phyloP scores from a whole-genome alignment of 2,113 vertebrate species.

The Cyprichromis sp. region DNA sequence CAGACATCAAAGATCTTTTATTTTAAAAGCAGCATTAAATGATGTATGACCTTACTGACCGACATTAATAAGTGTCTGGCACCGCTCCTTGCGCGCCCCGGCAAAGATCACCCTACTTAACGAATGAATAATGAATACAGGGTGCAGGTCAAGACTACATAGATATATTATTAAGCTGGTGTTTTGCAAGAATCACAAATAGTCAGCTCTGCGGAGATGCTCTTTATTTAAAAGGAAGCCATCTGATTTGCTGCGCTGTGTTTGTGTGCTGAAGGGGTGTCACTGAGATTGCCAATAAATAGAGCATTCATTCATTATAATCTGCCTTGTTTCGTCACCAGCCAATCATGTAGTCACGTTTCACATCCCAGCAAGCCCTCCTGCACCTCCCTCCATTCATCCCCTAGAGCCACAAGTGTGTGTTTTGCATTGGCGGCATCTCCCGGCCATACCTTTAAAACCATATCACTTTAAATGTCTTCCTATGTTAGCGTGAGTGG shows the following conservation, averaged over 20 bases:
- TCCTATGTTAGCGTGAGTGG: background rate
- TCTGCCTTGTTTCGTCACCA: slow-evolving; percentile 19
- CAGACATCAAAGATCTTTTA: slow-evolving; percentile 14
- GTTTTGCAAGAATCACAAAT: background rate
- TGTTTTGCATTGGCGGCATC: background rate
- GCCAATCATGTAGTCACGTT: slow-evolving; percentile 40
- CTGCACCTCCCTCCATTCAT: slow-evolving; percentile 35
- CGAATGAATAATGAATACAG: slow-evolving; percentile 29
- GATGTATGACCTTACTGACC: slow-evolving; percentile 27
- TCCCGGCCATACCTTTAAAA: background rate
- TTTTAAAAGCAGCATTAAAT: slow-evolving; percentile 44
- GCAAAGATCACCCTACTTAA: background rate
- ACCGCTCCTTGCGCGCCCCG: background rate
- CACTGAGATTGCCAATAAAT: slow-evolving; percentile 5
- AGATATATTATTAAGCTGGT: background rate
- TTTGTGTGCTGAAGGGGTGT: background rate
- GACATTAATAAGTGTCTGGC: slow-evolving; percentile 16
- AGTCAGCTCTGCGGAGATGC: background rate
- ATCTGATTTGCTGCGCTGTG: background rate
- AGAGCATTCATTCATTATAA: slow-evolving; percentile 43
- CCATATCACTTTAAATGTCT: background rate
- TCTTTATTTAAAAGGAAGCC: background rate
- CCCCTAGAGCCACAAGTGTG: slow-evolving; percentile 52
- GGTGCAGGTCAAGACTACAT: slow-evolving; percentile 20
- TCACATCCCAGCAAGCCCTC: slow-evolving; percentile 8